Evolutionary conservation across 2,797 vertebrate species (phyloP).

Genomic region (Propithecus perrieri): DNA sequence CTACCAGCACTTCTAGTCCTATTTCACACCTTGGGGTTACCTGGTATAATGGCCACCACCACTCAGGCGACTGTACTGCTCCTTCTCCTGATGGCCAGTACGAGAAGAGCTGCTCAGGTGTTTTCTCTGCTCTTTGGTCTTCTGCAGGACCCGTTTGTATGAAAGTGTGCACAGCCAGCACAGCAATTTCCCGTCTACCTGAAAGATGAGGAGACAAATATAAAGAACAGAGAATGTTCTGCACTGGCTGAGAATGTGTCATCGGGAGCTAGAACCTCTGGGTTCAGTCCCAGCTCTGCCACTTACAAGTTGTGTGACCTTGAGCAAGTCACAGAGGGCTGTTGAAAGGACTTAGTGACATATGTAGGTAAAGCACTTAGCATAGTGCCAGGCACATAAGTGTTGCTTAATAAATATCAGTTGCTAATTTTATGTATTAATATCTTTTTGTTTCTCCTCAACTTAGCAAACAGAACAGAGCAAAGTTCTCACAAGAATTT

Average conservation of each 20-base stretch:
- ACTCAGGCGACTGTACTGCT: conserved; percentile 84
- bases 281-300: neutral
- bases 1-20: neutral
- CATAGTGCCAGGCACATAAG: too few species aligned
- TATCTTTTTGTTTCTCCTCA: too few species aligned
- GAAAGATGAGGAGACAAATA: neutral
- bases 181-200: conserved; percentile 88
- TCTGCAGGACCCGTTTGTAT: conserved; percentile 88
- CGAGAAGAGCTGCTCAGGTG: conserved; percentile 86
- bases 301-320: neutral
- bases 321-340: neutral
- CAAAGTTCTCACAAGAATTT: too few species aligned
- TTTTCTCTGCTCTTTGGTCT: conserved; percentile 89
- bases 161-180: conserved; percentile 88
- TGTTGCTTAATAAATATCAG: too few species aligned
- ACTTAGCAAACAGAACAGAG: too few species aligned
- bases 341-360: neutral
- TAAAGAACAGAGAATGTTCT: neutral
- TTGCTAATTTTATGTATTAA: too few species aligned
- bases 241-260: neutral
- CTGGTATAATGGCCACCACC: conserved; percentile 86
- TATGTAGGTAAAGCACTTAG: too few species aligned
- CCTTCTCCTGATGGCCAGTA: conserved; percentile 85
- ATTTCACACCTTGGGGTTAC: conserved; percentile 53
- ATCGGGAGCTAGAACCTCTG: neutral